Conservation (phyloP, 2,888 invertebrate genomes). For the Sepioteuthis lessoniana region DNA sequence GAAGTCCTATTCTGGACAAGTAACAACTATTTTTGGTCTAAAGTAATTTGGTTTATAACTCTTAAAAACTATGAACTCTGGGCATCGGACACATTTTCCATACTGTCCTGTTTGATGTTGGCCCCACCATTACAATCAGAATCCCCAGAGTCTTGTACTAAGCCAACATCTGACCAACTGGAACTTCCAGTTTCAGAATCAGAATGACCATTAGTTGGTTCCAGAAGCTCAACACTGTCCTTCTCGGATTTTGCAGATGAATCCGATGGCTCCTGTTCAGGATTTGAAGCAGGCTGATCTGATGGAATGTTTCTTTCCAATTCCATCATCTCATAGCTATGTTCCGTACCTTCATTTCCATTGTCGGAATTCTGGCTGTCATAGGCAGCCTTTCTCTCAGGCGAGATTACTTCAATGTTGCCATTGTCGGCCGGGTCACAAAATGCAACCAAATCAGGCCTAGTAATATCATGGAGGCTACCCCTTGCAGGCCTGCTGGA, state of each 20-base stretch:
- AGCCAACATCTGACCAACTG: slow-evolving; percentile 47
- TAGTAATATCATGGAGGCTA: neutral
- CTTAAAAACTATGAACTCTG: neutral
- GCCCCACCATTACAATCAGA: slow-evolving; percentile 35
- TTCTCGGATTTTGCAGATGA: neutral
- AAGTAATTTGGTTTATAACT: neutral
- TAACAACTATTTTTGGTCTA: neutral
- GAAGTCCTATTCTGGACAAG: too few species aligned
- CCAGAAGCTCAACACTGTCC: neutral
- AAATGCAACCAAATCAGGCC: slow-evolving; percentile 39
- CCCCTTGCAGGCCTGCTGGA: neutral
- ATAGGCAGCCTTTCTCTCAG: neutral
- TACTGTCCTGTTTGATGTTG: slow-evolving; percentile 24
- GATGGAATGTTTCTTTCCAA: neutral
- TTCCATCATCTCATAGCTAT: neutral
- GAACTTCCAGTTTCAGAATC: slow-evolving; percentile 47
- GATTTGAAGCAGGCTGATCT: neutral
- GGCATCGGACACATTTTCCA: neutral
- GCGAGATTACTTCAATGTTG: neutral
- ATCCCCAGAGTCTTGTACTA: slow-evolving; percentile 41
- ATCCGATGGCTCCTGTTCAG: neutral
- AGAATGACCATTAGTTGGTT: slow-evolving; percentile 13
- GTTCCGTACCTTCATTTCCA: neutral
- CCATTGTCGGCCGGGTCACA: slow-evolving; percentile 37
- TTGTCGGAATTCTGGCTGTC: neutral